A percentile compares a stretch with the other conserved stretches of the same genome.
Evolutionary conservation across 1,140 invertebrate species (phyloP).

Genomic region (Heliconius nattereri): DNA sequence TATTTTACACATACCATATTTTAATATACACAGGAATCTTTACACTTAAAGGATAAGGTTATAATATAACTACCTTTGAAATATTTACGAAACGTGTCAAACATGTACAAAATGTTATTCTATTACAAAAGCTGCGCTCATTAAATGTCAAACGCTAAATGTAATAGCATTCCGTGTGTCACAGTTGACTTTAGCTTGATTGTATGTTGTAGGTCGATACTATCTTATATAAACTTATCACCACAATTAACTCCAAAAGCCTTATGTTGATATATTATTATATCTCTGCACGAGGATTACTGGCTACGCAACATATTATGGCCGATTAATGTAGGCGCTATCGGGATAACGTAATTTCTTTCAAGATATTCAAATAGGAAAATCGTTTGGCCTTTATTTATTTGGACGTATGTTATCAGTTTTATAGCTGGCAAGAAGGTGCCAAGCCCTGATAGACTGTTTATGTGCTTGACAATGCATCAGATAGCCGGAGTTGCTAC

Average conservation of each 20-base stretch:
- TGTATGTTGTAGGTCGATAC: conserved; percentile 21
- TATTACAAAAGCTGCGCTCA: conserved; percentile 21
- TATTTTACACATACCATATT: too few species aligned
- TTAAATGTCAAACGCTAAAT: conserved; percentile 37
- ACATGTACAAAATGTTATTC: conserved; percentile 28
- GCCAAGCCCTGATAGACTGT: conserved; percentile 51
- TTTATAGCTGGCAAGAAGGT: conserved; percentile 52
- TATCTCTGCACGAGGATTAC: conserved; percentile 41
- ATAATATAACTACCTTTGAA: background rate
- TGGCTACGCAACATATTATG: conserved; percentile 48
- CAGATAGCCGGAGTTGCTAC: conserved; percentile 48
- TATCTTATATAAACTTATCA: conserved; percentile 39
- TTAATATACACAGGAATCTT: background rate
- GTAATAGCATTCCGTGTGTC: conserved; percentile 31
- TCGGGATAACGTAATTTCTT: conserved; percentile 52
- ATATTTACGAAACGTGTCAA: conserved; percentile 21
- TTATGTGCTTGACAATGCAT: conserved; percentile 46
- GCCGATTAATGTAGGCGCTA: conserved; percentile 49
- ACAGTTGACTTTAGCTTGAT: conserved; percentile 32
- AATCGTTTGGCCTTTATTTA: conserved; percentile 61
- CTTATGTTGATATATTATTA: conserved; percentile 48
- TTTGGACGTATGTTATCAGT: conserved; percentile 53
- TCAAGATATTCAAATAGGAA: conserved; percentile 63
- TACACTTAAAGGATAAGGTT: background rate
- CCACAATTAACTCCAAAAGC: conserved; percentile 42